Conservation (phyloP, 2,113 vertebrate genomes). For the Neolamprologus kungweensis region DNA sequence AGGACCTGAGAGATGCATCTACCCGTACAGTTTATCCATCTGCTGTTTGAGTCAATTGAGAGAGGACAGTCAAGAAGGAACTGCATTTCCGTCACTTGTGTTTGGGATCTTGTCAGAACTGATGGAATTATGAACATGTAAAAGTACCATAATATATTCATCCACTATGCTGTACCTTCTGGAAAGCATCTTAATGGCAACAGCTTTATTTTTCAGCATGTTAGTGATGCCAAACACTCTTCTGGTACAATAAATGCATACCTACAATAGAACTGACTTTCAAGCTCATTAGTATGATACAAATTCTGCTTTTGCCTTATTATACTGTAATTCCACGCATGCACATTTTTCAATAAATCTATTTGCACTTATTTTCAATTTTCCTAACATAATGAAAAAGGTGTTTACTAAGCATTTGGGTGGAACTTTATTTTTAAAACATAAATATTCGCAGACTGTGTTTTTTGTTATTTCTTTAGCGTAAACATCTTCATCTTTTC, state of each 20-base stretch:
- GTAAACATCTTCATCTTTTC: not conserved
- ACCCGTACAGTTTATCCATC: not conserved
- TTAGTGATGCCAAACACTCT: not conserved
- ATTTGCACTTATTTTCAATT: not conserved
- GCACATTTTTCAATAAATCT: not conserved
- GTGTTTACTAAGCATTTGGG: not conserved
- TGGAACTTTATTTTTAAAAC: not conserved
- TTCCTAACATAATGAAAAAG: not conserved
- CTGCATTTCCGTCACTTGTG: not conserved
- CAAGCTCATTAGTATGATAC: not conserved
- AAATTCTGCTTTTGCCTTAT: not conserved
- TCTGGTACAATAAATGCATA: not conserved
- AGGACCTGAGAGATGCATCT: not conserved
- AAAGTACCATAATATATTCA: not conserved
- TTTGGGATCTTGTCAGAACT: not conserved
- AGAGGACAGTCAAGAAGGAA: not conserved
- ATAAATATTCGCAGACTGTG: not conserved
- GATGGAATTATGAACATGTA: not conserved
- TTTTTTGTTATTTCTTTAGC: not conserved
- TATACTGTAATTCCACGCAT: not conserved
- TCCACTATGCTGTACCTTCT: not conserved
- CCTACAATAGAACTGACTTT: not conserved
- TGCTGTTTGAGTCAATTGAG: not conserved
- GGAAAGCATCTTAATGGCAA: not conserved
- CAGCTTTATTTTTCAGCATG: not conserved